Evolutionary conservation across 1,140 invertebrate species (phyloP), one percentile per base, ranked within the genome.

Genomic region (Carposina sasakii): DNA sequence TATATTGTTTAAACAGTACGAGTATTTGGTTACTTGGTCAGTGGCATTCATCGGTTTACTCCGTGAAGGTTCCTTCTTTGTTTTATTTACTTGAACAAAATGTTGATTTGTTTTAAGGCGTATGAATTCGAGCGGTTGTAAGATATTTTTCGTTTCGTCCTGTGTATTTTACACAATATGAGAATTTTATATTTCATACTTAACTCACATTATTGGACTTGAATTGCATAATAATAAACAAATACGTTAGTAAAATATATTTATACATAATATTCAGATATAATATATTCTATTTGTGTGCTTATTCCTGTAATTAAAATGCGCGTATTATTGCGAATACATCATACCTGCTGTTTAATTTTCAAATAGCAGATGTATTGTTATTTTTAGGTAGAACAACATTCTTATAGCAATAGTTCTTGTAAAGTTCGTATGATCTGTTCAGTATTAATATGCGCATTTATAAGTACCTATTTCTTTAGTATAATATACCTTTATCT

Each of bases 131-230:
- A 41, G 45, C 42, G 46, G 53, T 47, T 63, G 60, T 63, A 57
- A 63, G 60, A 59, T 63, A 56, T 57, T 52, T 40, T 34, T 53
- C 42, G 40, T 39, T 39, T 39, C 36, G 36, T 39, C 36, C 36
- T 12, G 22, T 20, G n/a, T 34, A 34, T 2, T 16, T 19, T 39
- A n/a, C 22, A 13, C 22, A 8, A 21, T 39, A 20, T 39, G 20
- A 15, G 12, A 10, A 19, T 36, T 36, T 36, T 16, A 13, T 17
- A 9, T 19, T 36, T 13, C 19, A 19, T 36, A 36, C 2, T 36
- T 13, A 33, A 13, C 33, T 34, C 19, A 16, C 19, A 34, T 34
- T 34, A n/a, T 8, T 34, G 15, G 13, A 13, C 3, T 33, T 33
- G 3, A 16, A 16, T 13, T 16, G 15, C 13, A 13, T 34, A 26